Percentiles rank a stretch among this genome's conserved stretches.
phyloP scores from a whole-genome alignment of 2,113 vertebrate genomes.

The Urocynchramus pylzowi region DNA sequence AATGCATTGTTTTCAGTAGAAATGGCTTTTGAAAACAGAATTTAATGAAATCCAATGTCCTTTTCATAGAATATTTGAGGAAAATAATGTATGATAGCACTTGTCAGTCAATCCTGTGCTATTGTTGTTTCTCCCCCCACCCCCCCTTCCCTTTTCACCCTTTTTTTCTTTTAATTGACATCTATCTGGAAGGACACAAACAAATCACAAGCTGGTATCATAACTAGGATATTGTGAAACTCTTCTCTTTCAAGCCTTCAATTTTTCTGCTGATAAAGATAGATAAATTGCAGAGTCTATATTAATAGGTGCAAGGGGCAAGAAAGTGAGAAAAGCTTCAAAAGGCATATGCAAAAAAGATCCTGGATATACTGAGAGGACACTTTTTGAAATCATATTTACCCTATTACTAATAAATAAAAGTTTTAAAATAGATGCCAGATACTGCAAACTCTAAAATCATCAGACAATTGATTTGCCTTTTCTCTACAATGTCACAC shows the following conservation, averaged over 20 bases:
- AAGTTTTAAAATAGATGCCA: not conserved
- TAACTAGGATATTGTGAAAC: slow-evolving; percentile 11
- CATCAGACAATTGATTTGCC: not conserved
- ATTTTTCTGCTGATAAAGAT: not conserved
- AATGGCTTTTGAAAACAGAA: slow-evolving; percentile 59
- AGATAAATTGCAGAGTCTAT: not conserved
- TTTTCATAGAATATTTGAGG: slow-evolving; percentile 69
- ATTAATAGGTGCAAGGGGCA: not conserved
- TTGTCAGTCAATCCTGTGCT: slow-evolving; percentile 59
- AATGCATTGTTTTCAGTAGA: slow-evolving; percentile 35
- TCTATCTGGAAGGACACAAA: slow-evolving; percentile 54
- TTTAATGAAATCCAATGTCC: slow-evolving; percentile 58
- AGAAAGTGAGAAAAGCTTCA: not conserved
- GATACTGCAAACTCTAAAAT: not conserved
- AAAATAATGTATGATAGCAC: slow-evolving; percentile 22
- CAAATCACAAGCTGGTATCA: slow-evolving; percentile 50
- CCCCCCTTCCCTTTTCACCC: accelerated
- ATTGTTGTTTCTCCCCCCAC: not conserved
- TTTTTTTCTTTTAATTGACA: slow-evolving; percentile 11
- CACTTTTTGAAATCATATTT: not conserved
- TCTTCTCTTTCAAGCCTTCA: not conserved
- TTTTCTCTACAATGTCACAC: not conserved
- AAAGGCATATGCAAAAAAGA: not conserved
- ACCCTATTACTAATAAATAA: not conserved
- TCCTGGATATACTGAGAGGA: not conserved